Conservation (phyloP, 1,140 invertebrate genomes). For the Hetaerina americana region DNA sequence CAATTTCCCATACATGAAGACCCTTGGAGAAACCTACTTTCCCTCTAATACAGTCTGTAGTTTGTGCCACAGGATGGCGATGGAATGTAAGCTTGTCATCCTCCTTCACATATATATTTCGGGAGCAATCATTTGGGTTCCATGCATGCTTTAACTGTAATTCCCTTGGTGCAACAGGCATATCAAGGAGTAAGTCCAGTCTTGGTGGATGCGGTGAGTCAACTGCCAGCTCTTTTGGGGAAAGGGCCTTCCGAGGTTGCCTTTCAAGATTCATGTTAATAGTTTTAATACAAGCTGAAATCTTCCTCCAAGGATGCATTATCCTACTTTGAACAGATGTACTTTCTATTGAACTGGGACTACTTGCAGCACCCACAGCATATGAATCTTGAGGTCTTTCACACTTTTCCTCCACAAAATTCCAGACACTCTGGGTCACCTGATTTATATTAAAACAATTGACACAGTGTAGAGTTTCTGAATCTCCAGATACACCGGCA, state of each 20-base stretch:
- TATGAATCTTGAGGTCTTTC: too few relatives aligned
- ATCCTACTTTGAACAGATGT: neutral
- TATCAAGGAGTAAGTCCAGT: slow-evolving; percentile 89
- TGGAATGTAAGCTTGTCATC: slow-evolving; percentile 98
- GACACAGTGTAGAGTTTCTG: too few relatives aligned
- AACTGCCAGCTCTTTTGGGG: slow-evolving; percentile 67
- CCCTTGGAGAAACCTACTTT: slow-evolving; percentile 91
- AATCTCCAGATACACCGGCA: too few relatives aligned
- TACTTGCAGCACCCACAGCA: too few relatives aligned
- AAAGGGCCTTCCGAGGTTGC: slow-evolving; percentile 65
- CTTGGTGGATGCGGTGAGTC: slow-evolving; percentile 75
- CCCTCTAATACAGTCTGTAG: slow-evolving; percentile 96
- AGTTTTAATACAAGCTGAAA: slow-evolving; percentile 24
- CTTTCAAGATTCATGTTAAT: slow-evolving; percentile 68
- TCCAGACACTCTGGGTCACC: too few relatives aligned
- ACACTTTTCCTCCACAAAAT: too few relatives aligned
- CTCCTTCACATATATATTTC: slow-evolving; percentile 99
- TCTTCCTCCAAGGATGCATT: neutral
- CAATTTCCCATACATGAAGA: slow-evolving; percentile 94
- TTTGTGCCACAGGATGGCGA: slow-evolving; percentile 97
- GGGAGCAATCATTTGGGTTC: slow-evolving; percentile 92
- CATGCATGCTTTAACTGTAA: slow-evolving; percentile 85
- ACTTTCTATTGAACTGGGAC: neutral
- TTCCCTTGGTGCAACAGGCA: slow-evolving; percentile 80
- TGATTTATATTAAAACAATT: too few relatives aligned